phyloP scores from a whole-genome alignment of 2,888 invertebrate genomes.

The Drosophila antonietae region DNA sequence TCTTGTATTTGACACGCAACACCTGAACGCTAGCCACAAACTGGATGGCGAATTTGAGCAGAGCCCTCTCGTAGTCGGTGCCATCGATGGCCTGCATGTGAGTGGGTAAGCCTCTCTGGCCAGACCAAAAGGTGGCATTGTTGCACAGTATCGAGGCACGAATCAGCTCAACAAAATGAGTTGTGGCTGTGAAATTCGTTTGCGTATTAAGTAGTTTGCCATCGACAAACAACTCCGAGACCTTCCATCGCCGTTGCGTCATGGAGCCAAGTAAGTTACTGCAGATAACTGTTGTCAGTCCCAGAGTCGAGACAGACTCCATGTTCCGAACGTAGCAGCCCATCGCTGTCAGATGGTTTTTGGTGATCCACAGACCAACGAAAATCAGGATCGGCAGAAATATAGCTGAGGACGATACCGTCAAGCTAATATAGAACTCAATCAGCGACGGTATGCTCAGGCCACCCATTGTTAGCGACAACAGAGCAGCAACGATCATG shows the following conservation, averaged over 20 bases:
- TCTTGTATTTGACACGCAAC: constrained; percentile 35
- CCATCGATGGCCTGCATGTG: constrained; percentile 40
- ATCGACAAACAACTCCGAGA: constrained; percentile 55
- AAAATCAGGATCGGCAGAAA: constrained; percentile 45
- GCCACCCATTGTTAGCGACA: background rate
- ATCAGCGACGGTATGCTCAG: background rate
- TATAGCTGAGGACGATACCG: constrained; percentile 37
- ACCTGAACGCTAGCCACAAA: constrained; percentile 23
- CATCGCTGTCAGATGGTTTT: background rate
- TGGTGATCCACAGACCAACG: constrained; percentile 35
- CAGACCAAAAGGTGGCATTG: constrained; percentile 35
- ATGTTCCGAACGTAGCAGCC: constrained; percentile 50
- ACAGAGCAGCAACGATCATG: fast-evolving
- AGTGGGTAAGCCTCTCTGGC: constrained; percentile 46
- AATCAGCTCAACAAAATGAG: constrained; percentile 29
- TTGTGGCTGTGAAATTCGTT: fast-evolving
- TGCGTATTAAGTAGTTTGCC: constrained; percentile 1
- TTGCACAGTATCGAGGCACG: constrained; percentile 54
- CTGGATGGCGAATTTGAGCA: constrained; percentile 32
- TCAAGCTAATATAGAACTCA: constrained; percentile 30
- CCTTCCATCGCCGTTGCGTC: constrained; percentile 35
- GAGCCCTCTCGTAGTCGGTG: constrained; percentile 36
- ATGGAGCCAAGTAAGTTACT: constrained; percentile 41
- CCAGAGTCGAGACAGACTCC: constrained; percentile 47
- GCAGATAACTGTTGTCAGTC: constrained; percentile 58